Evolutionary conservation across 1,140 invertebrate genomes (phyloP), one percentile per base, ranked within the genome.

Genomic region (Drosophila auraria): DNA sequence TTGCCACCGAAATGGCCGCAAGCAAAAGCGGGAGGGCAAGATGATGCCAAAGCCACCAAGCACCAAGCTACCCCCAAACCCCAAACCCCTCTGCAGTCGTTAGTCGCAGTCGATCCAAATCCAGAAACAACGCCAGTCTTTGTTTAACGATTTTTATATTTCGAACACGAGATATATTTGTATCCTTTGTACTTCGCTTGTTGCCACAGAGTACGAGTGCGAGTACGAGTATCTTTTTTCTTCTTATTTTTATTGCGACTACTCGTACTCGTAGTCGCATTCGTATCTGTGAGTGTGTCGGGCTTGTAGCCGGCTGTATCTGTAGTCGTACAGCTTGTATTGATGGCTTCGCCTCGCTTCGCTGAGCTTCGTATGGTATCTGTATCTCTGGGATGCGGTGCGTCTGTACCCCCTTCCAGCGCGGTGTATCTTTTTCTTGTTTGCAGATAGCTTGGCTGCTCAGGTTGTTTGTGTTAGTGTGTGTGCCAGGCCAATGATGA

Each of bases 111-210:
- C 77, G 74, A 73, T 82, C 80, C 73, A 89, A 87, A 87, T 87
- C 86, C 86, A 86, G 78, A 83, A 89, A 89, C 86, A 90, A 82
- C 86, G 82, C 71, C 86, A 90, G 86, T 86, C 86, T 89, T 89
- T 89, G 86, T 89, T 90, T 89, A 89, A 89, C 86, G 86, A 89
- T 89, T 89, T 89, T 89, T 89, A 86, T 89, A 90, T 89, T 89
- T 90, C 83, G 87, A 91, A 90, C 87, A 90, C 75, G 86, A 90
- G 87, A 86, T 90, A 90, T 90, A 90, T 90, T 90, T 90, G 86
- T 90, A 90, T 90, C 86, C 84, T 90, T 90, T 90, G 87, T 89
- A 79, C 89, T 87, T 83, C 76, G 82, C 78, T 82, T 86, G 82
- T 89, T 90, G 78, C 63, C 82, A 73, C 68, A 73, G 71, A 61